phyloP scores from a whole-genome alignment of 2,797 vertebrate species.

The Chloroceryle amazona region DNA sequence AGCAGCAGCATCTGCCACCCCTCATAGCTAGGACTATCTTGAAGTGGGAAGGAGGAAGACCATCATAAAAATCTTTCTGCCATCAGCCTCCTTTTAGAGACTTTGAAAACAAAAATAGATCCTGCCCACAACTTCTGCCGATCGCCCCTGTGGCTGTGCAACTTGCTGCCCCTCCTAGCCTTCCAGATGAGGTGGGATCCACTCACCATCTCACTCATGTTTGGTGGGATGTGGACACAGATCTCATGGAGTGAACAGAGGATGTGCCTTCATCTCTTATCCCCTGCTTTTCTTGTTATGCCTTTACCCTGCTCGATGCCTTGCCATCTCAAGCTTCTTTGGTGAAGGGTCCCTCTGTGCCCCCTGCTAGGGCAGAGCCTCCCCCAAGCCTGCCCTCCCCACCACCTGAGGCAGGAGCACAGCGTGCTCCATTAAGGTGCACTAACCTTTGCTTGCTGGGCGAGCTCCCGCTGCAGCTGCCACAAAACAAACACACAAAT shows the following conservation, averaged over 20 bases:
- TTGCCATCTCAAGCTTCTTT: background rate
- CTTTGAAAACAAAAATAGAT: background rate
- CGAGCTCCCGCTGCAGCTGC: background rate
- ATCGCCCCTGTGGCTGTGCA: no score
- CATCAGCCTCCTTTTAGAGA: background rate
- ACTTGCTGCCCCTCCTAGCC: accelerated
- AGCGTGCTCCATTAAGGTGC: accelerated
- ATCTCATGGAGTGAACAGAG: accelerated
- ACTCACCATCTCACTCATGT: accelerated
- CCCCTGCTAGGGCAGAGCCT: background rate
- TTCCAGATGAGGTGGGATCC: background rate
- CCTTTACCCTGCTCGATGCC: background rate
- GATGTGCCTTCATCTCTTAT: background rate
- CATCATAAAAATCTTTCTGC: background rate
- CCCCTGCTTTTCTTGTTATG: background rate
- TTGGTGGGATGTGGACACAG: accelerated
- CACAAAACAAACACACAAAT: background rate
- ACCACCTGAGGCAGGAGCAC: accelerated
- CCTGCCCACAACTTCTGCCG: background rate
- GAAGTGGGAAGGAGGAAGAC: background rate
- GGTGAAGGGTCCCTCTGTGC: background rate
- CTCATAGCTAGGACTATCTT: background rate
- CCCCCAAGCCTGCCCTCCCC: background rate
- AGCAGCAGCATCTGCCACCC: background rate
- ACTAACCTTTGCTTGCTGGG: background rate